phyloP scores from a whole-genome alignment of 2,797 vertebrate species.

The Falco cherrug region DNA sequence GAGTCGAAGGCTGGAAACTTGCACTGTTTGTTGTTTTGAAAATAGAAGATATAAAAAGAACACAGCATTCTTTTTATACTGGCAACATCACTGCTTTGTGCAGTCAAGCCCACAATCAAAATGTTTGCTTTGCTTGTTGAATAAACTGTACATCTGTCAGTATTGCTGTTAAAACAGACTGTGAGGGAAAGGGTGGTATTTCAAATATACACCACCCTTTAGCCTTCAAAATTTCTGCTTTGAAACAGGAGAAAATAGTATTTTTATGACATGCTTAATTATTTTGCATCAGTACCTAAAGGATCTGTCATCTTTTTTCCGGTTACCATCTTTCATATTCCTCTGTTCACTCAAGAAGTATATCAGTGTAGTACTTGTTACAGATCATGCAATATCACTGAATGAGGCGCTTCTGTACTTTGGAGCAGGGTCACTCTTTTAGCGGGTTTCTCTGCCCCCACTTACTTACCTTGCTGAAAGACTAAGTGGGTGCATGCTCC shows the following conservation, averaged over 20 bases:
- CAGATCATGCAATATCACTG: not conserved
- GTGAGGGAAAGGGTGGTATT: not conserved
- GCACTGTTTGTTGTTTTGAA: not conserved
- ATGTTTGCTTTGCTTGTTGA: not conserved
- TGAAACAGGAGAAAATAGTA: not conserved
- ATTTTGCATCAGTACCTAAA: not conserved
- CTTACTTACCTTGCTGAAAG: not conserved
- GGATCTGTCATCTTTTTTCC: not conserved
- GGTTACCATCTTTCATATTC: not conserved
- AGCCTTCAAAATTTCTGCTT: not conserved
- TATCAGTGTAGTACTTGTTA: not conserved
- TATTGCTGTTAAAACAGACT: not conserved
- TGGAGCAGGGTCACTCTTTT: not conserved
- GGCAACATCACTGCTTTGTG: not conserved
- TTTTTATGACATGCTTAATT: not conserved
- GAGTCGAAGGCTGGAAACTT: not conserved
- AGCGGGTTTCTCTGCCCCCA: not conserved
- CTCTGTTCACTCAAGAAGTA: not conserved
- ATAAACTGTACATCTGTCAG: constrained; percentile 5
- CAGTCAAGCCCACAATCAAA: constrained; percentile 15
- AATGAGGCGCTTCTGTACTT: not conserved
- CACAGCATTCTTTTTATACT: not conserved
- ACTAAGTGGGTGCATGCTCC: not conserved
- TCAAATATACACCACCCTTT: not conserved
- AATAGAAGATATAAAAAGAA: not conserved